Evolutionary conservation across 2,888 invertebrate species (phyloP), one percentile per base, ranked within the genome.

Genomic region (Nomada lathburiana): DNA sequence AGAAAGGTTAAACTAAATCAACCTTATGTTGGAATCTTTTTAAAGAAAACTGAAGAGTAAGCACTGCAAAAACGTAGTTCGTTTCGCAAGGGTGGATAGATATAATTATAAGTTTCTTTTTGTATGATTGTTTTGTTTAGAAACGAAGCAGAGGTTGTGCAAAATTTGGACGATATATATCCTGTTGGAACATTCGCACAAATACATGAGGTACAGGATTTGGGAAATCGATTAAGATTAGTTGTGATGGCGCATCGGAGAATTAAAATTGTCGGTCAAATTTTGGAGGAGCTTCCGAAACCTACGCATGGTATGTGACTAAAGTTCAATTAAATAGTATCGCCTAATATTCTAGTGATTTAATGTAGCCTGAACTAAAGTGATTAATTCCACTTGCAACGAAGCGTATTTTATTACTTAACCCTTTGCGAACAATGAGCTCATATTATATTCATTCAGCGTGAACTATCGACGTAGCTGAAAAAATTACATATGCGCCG

Each of bases 1-100:
- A 96, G 98, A 84, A 99, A 99, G 95, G 98, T 99, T 0, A 97
- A 97, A 93, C 94, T 99, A 20, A 98, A 98, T 93, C 98, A 99
- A 93, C 99, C 99, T 0, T 99, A 99, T 92, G 97, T 98, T 67
- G 99, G 99, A 5, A 97, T 99, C 68, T 99, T 99, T 93, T 95
- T 99, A 88, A 98, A 99, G 91, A 98, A 97, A 92, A 96, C 97
- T 91, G 98, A 98, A 91, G 98, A 97, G 96, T 96, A 94, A 93
- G 94, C 92, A 62, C 47, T 78, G 9, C 53, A 47, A 18, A 59
- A 1, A 42, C 64, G 55, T 57, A 13, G 10, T 13, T 26, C 29
- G 11, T 13, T 20, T 26, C 0, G 16, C 5, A 23, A 53, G 57
- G 11, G 50, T 29, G 4, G 11, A 59, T 2, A 7, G 20, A 57